phyloP scores from a whole-genome alignment of 2,113 vertebrate genomes.

The Myodes glareolus region DNA sequence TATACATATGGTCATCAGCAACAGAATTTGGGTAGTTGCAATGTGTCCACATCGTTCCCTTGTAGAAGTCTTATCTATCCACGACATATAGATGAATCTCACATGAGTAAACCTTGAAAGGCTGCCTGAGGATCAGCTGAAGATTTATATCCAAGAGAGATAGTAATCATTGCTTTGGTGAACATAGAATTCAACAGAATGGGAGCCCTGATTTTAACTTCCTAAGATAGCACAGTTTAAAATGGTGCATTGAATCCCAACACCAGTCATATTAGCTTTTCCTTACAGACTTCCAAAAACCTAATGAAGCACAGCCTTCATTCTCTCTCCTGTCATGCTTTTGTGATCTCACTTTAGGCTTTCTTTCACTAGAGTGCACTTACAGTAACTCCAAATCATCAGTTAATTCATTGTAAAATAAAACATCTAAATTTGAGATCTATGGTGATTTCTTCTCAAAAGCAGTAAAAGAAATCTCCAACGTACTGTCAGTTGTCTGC shows the following conservation, averaged over 20 bases:
- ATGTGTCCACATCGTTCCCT: background rate
- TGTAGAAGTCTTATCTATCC: background rate
- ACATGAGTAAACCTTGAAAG: background rate
- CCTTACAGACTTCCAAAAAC: background rate
- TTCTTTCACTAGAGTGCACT: slow-evolving; percentile 30
- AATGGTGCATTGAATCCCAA: background rate
- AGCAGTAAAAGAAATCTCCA: slow-evolving; percentile 64
- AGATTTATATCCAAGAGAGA: background rate
- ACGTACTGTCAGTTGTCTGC: slow-evolving; percentile 61
- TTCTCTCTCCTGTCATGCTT: background rate
- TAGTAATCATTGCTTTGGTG: fast-evolving
- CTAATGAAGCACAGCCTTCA: background rate
- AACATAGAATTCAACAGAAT: background rate
- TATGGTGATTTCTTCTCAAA: slow-evolving; percentile 64
- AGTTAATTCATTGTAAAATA: slow-evolving; percentile 40
- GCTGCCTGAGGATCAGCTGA: background rate
- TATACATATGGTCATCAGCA: background rate
- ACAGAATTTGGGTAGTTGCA: background rate
- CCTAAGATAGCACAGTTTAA: background rate
- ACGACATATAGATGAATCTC: background rate
- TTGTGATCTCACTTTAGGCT: slow-evolving; percentile 5
- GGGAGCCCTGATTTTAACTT: background rate
- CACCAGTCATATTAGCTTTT: background rate
- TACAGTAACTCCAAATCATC: slow-evolving; percentile 66
- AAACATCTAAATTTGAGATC: slow-evolving; percentile 62